A percentile compares a stretch with the other conserved stretches of the same genome.
Conservation (phyloP, 2,888 invertebrate species). For the Rhopalosiphum nymphaeae region DNA sequence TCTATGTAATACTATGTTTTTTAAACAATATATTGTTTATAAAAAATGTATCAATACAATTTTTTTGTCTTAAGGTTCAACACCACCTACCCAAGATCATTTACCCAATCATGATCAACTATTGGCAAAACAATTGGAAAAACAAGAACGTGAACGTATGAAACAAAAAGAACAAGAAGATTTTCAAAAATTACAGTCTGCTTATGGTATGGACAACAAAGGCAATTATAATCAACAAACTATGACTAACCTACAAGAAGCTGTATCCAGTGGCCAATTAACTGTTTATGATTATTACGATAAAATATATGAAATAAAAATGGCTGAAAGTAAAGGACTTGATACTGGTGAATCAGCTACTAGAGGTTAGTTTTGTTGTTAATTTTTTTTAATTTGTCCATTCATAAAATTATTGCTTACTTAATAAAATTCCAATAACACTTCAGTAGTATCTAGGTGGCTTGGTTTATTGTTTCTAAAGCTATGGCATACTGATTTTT, state of each 20-base stretch:
- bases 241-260: constrained; percentile 83
- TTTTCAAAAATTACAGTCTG: constrained; percentile 84
- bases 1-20: background rate
- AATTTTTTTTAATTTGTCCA: background rate
- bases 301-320: constrained; percentile 80
- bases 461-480: background rate
- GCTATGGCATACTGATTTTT: background rate
- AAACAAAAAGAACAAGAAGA: constrained; percentile 83
- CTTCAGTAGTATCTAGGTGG: background rate
- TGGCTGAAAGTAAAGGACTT: constrained; percentile 82
- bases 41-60: constrained; percentile 27
- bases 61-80: constrained; percentile 34
- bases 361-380: constrained; percentile 74
- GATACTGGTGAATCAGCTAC: constrained; percentile 88
- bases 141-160: constrained; percentile 78
- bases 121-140: constrained; percentile 74
- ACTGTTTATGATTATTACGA: constrained; percentile 89
- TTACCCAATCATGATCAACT: constrained; percentile 73
- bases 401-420: background rate
- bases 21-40: background rate
- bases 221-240: constrained; percentile 85
- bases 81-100: constrained; percentile 67
- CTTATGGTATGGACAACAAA: constrained; percentile 87
- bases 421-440: background rate
- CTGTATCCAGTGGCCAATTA: constrained; percentile 88